Evolutionary conservation across 1,140 invertebrate species (phyloP).

Genomic region (Aethina tumida): DNA sequence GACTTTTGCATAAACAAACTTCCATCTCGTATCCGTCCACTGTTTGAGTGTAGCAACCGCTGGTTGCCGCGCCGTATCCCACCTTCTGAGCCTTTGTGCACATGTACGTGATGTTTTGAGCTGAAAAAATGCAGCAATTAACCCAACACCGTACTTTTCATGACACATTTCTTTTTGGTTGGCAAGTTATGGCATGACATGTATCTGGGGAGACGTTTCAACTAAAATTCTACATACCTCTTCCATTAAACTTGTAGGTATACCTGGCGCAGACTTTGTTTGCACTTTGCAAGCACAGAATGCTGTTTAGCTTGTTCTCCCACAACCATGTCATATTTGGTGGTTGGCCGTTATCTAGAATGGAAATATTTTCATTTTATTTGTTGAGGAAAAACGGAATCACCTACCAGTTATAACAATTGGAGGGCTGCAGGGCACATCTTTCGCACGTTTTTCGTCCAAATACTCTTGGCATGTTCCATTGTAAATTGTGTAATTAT

Average conservation of each 20-base stretch:
- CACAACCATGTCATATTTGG: constrained; percentile 40
- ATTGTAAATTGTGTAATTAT: constrained; percentile 38
- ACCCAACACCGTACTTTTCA: neutral
- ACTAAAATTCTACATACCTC: constrained; percentile 33
- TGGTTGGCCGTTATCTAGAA: constrained; percentile 41
- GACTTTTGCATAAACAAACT: constrained; percentile 20
- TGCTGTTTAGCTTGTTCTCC: constrained; percentile 29
- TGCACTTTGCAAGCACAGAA: constrained; percentile 34
- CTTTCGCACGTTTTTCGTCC: constrained; percentile 33
- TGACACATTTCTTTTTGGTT: neutral
- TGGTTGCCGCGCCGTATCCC: constrained; percentile 34
- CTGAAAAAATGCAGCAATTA: constrained; percentile 30
- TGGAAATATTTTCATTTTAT: too few relatives aligned
- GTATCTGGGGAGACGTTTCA: too few relatives aligned
- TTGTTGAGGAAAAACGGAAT: too few relatives aligned
- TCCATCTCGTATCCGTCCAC: constrained; percentile 16
- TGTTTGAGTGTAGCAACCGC: constrained; percentile 34
- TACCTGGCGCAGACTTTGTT: constrained; percentile 41
- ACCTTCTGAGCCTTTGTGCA: constrained; percentile 38
- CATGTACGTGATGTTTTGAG: constrained; percentile 43
- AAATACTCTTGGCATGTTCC: constrained; percentile 38
- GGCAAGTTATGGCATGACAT: too few relatives aligned
- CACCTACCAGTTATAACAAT: constrained; percentile 40
- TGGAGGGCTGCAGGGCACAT: constrained; percentile 39
- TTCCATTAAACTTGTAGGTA: constrained; percentile 38